Percentiles rank a stretch among this genome's conserved stretches.
These are phyloP conservation scores for Mormyrus proboscirostris DNA, from an alignment of 2,797 vertebrate species.

Conservation along the genomic window DNA sequence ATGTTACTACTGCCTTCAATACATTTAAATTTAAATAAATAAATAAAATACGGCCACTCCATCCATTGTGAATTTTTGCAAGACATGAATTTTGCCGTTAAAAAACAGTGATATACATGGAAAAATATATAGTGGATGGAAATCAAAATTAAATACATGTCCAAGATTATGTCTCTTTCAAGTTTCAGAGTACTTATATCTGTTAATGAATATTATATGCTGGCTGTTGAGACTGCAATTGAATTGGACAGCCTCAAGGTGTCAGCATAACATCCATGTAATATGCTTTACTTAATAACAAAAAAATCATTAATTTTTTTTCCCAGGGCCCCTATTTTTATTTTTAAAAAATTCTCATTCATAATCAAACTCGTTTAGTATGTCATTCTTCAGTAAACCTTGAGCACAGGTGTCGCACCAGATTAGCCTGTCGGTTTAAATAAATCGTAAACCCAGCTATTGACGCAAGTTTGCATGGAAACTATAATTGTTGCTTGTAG, in stretches of 20 bases:
- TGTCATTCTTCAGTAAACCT: not conserved
- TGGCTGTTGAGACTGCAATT: not conserved
- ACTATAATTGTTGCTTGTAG: slow-evolving; percentile 2
- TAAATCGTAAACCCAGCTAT: slow-evolving; percentile 4
- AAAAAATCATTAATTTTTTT: not conserved
- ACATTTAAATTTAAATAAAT: not conserved
- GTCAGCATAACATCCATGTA: slow-evolving; percentile 7
- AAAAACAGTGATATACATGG: not conserved
- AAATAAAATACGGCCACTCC: not conserved
- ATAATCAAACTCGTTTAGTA: not conserved
- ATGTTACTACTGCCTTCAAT: not conserved
- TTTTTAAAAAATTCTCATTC: not conserved
- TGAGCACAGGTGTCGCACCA: not conserved
- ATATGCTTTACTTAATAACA: slow-evolving; percentile 9
- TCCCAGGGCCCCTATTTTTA: not conserved
- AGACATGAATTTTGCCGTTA: not conserved
- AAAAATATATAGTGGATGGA: not conserved
- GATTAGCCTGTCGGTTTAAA: not conserved
- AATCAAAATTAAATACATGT: not conserved
- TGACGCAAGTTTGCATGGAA: not conserved
- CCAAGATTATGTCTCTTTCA: not conserved
- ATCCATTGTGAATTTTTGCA: not conserved
- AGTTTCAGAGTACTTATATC: not conserved
- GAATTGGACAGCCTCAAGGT: slow-evolving; percentile 6
- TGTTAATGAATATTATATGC: not conserved